Evolutionary conservation across 37 sponge, comb jelly and placozoan genomes (phyloP), one percentile per base, ranked within the genome.

Genomic region (Aphrocallistes beatrix): DNA sequence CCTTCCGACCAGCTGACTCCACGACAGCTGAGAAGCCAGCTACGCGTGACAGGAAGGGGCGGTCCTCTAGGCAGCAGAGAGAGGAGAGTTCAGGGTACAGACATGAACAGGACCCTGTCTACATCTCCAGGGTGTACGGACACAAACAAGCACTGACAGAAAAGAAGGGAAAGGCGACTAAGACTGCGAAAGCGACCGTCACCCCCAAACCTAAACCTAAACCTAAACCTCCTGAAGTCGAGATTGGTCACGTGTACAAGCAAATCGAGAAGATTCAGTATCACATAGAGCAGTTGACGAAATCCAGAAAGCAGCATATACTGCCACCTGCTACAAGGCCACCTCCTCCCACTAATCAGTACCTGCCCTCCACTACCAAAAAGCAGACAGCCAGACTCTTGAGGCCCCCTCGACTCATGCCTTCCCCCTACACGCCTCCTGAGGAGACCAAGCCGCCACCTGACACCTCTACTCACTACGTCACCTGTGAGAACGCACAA

Each of bases 51-150:
- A 47, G 17, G 13, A 47, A 47, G 49, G 75, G 75, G 25, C 25
- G 21, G 25, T 19, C 6, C 75, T 32, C 6, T 6, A 21, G 34
- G 32, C 32, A 60, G 17, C n/a, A n/a, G n/a, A n/a, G n/a, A n/a
- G n/a, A n/a, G n/a, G n/a, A n/a, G n/a, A n/a, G n/a, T n/a, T n/a
- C n/a, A n/a, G n/a, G n/a, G n/a, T n/a, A n/a, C n/a, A n/a, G n/a
- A n/a, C n/a, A n/a, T n/a, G n/a, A n/a, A n/a, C 25, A 60, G 75
- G 75, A 60, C 34, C 75, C 75, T 60, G 75, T 60, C 25, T 60
- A 60, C 34, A 60, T 60, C 75, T 21, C 75, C 6, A 19, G 75
- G 17, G 75, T 60, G 75, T 60, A 60, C n/a, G 75, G 75, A 13
- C 1, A 60, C n/a, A 60, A 60, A 60, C 75, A 28, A 6, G n/a